phyloP scores from a whole-genome alignment of 2,113 vertebrate species.

The Chlamydotis undulata region DNA sequence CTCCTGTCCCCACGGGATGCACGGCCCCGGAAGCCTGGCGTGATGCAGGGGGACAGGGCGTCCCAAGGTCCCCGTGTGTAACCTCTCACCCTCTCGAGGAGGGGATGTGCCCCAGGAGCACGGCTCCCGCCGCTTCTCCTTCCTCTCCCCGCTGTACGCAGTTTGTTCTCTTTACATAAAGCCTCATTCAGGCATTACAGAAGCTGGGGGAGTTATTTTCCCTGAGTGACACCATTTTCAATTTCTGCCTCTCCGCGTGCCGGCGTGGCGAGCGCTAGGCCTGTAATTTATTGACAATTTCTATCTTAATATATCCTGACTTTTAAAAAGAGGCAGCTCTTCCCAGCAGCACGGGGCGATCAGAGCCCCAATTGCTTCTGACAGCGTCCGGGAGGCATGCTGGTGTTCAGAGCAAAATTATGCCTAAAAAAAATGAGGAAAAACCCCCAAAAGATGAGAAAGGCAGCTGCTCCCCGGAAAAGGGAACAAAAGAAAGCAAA shows the following conservation, averaged over 20 bases:
- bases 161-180: not conserved
- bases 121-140: not conserved
- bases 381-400: not conserved
- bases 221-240: not conserved
- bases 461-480: not conserved
- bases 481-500: not conserved
- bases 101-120: not conserved
- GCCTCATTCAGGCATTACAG: not conserved
- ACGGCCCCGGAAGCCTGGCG: accelerated
- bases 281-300: slow-evolving; percentile 24
- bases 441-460: not conserved
- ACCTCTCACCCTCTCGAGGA: not conserved
- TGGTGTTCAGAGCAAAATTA: not conserved
- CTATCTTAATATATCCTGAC: slow-evolving; percentile 16
- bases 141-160: accelerated
- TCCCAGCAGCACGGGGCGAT: not conserved
- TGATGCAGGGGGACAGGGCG: accelerated
- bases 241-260: not conserved
- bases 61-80: accelerated
- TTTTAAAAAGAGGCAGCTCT: slow-evolving; percentile 4
- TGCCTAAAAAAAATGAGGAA: not conserved
- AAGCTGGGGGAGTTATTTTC: not conserved
- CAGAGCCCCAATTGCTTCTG: not conserved
- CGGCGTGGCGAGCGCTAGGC: not conserved
- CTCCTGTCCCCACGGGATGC: not conserved